Conservation (phyloP, 2,797 vertebrate genomes). For the Poeciliopsis turneri region DNA sequence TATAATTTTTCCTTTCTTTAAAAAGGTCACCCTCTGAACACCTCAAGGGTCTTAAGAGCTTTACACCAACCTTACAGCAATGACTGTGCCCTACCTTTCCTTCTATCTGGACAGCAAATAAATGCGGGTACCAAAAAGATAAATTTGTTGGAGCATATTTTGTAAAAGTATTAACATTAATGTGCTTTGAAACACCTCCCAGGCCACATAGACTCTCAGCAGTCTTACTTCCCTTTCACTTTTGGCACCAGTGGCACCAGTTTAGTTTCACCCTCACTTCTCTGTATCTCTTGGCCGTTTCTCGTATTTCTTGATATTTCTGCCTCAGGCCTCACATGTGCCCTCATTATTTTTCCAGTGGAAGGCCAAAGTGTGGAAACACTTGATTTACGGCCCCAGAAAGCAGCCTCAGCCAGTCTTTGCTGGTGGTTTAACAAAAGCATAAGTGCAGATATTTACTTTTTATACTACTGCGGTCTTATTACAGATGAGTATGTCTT, state of each 20-base stretch:
- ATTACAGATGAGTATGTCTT: slow-evolving; percentile 67
- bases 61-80: background rate
- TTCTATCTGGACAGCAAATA: background rate
- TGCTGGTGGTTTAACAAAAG: slow-evolving; percentile 67
- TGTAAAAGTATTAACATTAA: background rate
- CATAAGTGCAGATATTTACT: slow-evolving; percentile 66
- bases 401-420: slow-evolving; percentile 53
- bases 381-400: slow-evolving; percentile 69
- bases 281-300: slow-evolving; percentile 58
- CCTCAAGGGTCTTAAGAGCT: background rate
- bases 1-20: background rate
- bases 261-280: slow-evolving; percentile 30
- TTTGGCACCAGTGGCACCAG: slow-evolving; percentile 38
- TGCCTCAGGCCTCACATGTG: slow-evolving; percentile 57
- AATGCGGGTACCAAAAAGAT: background rate
- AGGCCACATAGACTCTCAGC: background rate
- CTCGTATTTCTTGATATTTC: slow-evolving; percentile 56
- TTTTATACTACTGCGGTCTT: slow-evolving; percentile 59
- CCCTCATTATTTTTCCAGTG: slow-evolving; percentile 66
- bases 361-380: slow-evolving; percentile 55
- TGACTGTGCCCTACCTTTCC: background rate
- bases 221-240: slow-evolving; percentile 16
- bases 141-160: background rate
- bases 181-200: background rate
- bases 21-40: background rate